Conservation (phyloP, 2,888 invertebrate genomes). For the Clitarchus hookeri region DNA sequence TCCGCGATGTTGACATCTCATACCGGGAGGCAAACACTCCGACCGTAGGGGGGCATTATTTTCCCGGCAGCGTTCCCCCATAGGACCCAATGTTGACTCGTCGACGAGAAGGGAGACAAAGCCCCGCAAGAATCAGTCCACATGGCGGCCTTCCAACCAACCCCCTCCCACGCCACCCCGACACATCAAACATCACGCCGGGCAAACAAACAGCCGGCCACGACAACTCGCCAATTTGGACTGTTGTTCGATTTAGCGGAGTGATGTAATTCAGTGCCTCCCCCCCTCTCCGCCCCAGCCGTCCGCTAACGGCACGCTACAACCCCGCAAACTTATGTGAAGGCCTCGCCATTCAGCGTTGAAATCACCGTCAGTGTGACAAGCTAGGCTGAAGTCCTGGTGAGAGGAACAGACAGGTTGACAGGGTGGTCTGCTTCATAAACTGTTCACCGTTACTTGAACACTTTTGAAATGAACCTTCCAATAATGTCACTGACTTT, state of each 20-base stretch:
- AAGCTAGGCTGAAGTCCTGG: too few relatives aligned
- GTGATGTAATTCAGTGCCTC: conserved; percentile 30
- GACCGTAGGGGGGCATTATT: neutral
- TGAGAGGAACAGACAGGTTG: too few relatives aligned
- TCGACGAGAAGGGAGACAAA: neutral
- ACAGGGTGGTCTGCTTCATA: too few relatives aligned
- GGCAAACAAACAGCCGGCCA: neutral
- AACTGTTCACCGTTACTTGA: too few relatives aligned
- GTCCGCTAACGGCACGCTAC: neutral
- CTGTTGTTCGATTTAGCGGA: conserved; percentile 37
- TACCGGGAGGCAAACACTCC: neutral
- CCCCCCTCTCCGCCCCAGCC: conserved; percentile 10
- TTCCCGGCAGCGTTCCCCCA: neutral
- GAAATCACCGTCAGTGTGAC: too few relatives aligned
- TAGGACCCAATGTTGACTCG: neutral
- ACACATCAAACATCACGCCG: neutral
- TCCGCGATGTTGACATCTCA: neutral
- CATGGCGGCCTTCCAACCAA: neutral
- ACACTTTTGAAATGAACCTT: too few relatives aligned
- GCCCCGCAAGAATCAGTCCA: neutral
- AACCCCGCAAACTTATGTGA: neutral
- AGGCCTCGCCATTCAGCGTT: too few relatives aligned
- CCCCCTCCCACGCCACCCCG: neutral
- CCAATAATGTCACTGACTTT: too few relatives aligned
- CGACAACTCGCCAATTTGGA: conserved; percentile 33